Base-by-base conservation (phyloP, 1,140 invertebrate genomes). In the Drosophila prosaltans region DNA sequence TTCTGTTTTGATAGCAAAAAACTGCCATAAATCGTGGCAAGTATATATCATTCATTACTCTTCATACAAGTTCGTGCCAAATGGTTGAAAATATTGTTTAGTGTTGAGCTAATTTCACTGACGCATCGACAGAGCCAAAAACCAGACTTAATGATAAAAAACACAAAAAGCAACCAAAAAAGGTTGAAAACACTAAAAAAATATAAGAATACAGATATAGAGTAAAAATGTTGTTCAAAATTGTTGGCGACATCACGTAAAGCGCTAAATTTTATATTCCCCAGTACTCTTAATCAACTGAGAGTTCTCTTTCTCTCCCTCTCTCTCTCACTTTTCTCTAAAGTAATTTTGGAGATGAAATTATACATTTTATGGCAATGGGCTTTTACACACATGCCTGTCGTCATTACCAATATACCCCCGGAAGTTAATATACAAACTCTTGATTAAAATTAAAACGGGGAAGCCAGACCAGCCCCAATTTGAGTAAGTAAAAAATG, bases 241-340 rank as follows among this genome's bases (percentile, higher is more conserved):
- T 64, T 74, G 73, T 45, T 69, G 73, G 65, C 69, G 65, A 84
- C 61, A 84, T 85, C 81, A 86, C 81, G 81, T 85, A 85, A 66
- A 80, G 61, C 36, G 60, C 60, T 16, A 70, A 62, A 9, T 61
- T 54, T 65, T 60, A 64, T 58, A 64, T 61, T 36, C 32, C 6
- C 6, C 6, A 7, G 32, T 36, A 26, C 45, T 51, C 45, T 26
- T 51, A 48, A 48, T 48, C 45, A 21, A 36, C 6, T 5, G 16
- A 48, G 45, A 51, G 21, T 26, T 78, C 48, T 60, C 28, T 16
- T 9, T 40, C 24, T 28, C 4, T 63, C 57, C 45, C 51, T 62
- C 32, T 68, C 66, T 66, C 57, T 54, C 41, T 48, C 2, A 66
- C 40, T 68, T 58, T 74, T 30, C 30, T 16, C 10, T 16, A 16